Percentiles rank a stretch among this genome's conserved stretches.
Evolutionary conservation across 1,140 invertebrate genomes (phyloP).

Genomic region (Cylas formicarius): DNA sequence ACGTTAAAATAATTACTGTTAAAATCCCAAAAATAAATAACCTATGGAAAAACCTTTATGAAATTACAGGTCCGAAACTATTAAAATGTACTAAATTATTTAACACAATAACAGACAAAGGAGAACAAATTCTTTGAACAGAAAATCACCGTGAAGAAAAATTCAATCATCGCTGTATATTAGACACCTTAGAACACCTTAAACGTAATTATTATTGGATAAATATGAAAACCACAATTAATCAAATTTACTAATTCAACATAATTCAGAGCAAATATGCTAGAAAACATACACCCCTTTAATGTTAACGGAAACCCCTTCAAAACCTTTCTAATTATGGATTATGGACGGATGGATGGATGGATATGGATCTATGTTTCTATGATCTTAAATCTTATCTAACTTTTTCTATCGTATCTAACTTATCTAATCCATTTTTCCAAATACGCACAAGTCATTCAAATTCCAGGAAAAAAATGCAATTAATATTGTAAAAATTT

Average conservation of each 20-base stretch:
- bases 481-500: no score
- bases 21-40: constrained; percentile 8
- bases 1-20: constrained; percentile 13
- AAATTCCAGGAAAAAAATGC: no score
- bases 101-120: constrained; percentile 10
- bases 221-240: constrained; percentile 13
- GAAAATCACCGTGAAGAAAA: constrained; percentile 20
- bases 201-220: constrained; percentile 15
- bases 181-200: constrained; percentile 15
- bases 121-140: constrained; percentile 14
- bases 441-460: no score
- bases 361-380: no score
- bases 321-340: no score
- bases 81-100: constrained; percentile 11
- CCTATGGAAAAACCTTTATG: constrained; percentile 9
- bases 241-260: constrained; percentile 17
- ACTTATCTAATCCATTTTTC: no score
- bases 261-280: constrained; percentile 17
- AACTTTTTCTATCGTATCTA: no score
- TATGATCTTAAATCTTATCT: no score
- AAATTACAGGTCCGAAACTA: constrained; percentile 9
- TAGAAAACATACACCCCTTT: constrained; percentile 10
- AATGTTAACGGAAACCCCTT: constrained; percentile 9
- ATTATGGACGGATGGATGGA: no score
- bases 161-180: constrained; percentile 19